Evolutionary conservation across 2,113 vertebrate species (phyloP).

Genomic region (Condylura cristata): DNA sequence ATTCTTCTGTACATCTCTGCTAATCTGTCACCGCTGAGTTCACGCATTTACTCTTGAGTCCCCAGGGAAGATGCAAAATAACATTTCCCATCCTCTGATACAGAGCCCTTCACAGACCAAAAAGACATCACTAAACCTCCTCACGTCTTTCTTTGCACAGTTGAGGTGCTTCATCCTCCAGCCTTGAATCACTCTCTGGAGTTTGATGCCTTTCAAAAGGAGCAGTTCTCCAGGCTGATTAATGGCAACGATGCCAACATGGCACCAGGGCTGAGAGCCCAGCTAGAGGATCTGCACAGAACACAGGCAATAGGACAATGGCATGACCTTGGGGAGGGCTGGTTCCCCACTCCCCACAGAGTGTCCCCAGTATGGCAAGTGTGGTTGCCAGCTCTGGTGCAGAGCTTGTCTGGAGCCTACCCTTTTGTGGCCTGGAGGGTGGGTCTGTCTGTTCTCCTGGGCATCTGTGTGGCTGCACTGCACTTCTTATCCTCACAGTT

Average conservation of each 20-base stretch:
- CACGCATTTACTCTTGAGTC: not conserved
- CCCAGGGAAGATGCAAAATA: not conserved
- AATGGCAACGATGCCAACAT: no score
- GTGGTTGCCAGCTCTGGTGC: fast-evolving
- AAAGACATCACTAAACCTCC: not conserved
- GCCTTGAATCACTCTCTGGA: not conserved
- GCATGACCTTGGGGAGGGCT: not conserved
- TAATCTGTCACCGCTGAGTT: not conserved
- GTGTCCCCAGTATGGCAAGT: no score
- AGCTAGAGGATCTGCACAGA: not conserved
- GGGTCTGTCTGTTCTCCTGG: not conserved
- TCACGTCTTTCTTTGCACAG: not conserved
- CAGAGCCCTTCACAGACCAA: not conserved
- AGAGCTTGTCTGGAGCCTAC: not conserved
- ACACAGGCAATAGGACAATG: fast-evolving
- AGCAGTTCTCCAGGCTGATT: not conserved
- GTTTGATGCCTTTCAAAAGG: not conserved
- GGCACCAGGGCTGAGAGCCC: not conserved
- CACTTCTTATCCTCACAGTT: not conserved
- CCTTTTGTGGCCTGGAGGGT: not conserved
- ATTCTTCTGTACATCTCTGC: not conserved
- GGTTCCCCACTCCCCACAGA: no score
- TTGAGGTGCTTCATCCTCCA: not conserved
- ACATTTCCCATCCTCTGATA: not conserved
- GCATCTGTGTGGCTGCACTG: not conserved